Percentiles rank a stretch among this genome's conserved stretches.
These are phyloP conservation scores for Didymodactylos carnosus DNA, from an alignment of 2,888 invertebrate genomes.

Conservation along the genomic window DNA sequence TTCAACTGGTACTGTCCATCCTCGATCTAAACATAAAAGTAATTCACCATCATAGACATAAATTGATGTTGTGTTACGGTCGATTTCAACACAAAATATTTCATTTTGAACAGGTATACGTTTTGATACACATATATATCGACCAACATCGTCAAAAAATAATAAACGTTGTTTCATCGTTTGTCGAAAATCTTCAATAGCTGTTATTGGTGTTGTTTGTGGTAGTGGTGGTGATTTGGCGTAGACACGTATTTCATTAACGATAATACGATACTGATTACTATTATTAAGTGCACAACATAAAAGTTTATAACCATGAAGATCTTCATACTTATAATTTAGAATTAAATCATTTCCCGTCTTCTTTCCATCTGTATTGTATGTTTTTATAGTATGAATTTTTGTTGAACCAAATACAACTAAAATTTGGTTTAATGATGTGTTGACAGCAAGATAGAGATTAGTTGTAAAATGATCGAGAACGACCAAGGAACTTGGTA, in stretches of 20 bases:
- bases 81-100: neutral
- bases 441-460: neutral
- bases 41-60: neutral
- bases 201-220: neutral
- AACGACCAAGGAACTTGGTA: neutral
- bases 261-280: neutral
- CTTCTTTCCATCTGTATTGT: neutral
- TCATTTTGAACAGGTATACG: neutral
- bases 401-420: neutral
- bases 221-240: neutral
- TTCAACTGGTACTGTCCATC: neutral
- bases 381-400: neutral
- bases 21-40: neutral
- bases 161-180: neutral
- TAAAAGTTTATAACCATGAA: neutral
- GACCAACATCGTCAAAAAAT: neutral
- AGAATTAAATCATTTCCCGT: neutral
- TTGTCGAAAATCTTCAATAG: too few relatives aligned
- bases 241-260: neutral
- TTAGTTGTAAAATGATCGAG: slow-evolving; percentile 1
- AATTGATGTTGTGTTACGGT: neutral
- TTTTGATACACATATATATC: neutral
- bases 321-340: neutral
- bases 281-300: neutral
- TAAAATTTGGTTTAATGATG: neutral